Conservation (phyloP, 2,888 invertebrate genomes). For the Scaptomyza parva region DNA sequence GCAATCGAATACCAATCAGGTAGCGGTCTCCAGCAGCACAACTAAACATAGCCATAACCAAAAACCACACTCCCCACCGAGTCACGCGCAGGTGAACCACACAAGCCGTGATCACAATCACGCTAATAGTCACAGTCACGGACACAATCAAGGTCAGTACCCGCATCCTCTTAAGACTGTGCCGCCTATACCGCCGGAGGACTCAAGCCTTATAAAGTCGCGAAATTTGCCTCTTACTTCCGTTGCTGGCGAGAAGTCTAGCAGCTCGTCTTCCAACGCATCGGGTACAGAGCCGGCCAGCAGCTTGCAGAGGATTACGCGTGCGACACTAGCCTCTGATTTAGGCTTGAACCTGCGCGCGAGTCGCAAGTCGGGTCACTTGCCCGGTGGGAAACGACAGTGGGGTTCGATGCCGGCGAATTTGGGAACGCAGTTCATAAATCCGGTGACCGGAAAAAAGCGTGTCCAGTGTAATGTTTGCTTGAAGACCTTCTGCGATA, state of each 20-base stretch:
- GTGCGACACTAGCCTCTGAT: conserved; percentile 43
- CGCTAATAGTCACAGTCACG: conserved; percentile 25
- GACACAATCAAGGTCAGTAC: conserved; percentile 33
- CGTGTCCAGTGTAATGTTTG: conserved; percentile 99
- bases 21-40: conserved; percentile 8
- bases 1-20: conserved; percentile 85
- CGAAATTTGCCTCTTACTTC: conserved; percentile 27
- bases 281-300: conserved; percentile 35
- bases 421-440: conserved; percentile 95
- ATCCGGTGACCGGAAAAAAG: conserved; percentile 97
- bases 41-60: conserved; percentile 87
- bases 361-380: conserved; percentile 83
- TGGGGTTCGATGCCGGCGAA: conserved; percentile 93
- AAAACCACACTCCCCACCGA: conserved; percentile 41
- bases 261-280: conserved; percentile 49
- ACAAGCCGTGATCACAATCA: conserved; percentile 1
- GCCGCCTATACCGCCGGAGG: conserved; percentile 28
- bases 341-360: conserved; percentile 57
- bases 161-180: conserved; percentile 42
- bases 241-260: conserved; percentile 41
- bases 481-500: conserved; percentile 99
- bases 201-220: conserved; percentile 25
- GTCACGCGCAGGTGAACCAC: conserved; percentile 37
- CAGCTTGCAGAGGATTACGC: conserved; percentile 69
- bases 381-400: conserved; percentile 89